Evolutionary conservation across 2,888 invertebrate species (phyloP).

Genomic region (Pheosia tremula): DNA sequence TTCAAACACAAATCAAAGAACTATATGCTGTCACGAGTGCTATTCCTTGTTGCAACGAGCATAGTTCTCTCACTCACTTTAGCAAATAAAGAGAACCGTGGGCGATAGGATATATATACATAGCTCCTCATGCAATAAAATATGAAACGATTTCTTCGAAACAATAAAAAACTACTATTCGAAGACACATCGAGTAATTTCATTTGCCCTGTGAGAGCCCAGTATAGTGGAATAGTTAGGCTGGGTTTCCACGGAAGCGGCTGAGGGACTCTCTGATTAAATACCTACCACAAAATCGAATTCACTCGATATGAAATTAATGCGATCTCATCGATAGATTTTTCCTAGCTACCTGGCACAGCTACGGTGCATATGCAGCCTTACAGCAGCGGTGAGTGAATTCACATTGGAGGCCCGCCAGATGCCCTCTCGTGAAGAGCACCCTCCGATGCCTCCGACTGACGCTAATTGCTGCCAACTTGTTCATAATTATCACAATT

Average conservation of each 20-base stretch:
- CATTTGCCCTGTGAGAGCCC: not conserved
- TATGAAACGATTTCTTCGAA: slow-evolving; percentile 37
- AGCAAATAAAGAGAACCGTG: not conserved
- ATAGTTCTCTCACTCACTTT: not conserved
- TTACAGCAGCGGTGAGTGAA: slow-evolving; percentile 32
- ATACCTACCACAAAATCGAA: too few relatives aligned
- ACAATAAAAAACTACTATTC: slow-evolving; percentile 43
- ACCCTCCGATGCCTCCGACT: slow-evolving; percentile 63
- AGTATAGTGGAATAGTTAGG: slow-evolving; percentile 6
- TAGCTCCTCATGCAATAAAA: slow-evolving; percentile 4
- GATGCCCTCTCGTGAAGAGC: slow-evolving; percentile 71
- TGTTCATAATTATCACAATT: slow-evolving; percentile 74
- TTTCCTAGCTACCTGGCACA: not conserved
- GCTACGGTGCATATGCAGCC: not conserved
- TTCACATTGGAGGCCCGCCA: slow-evolving; percentile 75
- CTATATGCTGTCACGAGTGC: not conserved
- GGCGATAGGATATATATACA: not conserved
- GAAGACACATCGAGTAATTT: not conserved
- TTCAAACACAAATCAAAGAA: not conserved
- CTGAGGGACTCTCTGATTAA: not conserved
- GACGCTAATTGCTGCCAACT: slow-evolving; percentile 80
- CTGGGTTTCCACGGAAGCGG: not conserved
- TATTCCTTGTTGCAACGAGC: not conserved
- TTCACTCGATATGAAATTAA: too few relatives aligned
- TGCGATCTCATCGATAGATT: too few relatives aligned